phyloP scores from a whole-genome alignment of 2,797 vertebrate genomes.

The Danionella dracula region DNA sequence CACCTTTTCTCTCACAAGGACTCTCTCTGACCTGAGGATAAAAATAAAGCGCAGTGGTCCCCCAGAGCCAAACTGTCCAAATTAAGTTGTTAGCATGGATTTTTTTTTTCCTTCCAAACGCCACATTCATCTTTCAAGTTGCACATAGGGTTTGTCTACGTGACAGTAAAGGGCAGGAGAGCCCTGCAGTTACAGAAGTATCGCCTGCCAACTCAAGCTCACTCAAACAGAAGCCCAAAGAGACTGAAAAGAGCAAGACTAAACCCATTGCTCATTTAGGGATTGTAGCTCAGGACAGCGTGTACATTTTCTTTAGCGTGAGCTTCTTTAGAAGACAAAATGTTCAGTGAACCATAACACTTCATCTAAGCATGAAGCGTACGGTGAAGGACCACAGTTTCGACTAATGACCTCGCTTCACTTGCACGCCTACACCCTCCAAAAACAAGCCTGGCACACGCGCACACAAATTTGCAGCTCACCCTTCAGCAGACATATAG shows the following conservation, averaged over 20 bases:
- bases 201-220: not conserved
- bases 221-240: conserved; percentile 10
- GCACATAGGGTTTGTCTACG: not conserved
- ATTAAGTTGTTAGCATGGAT: not conserved
- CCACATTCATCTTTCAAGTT: not conserved
- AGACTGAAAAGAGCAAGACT: not conserved
- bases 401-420: conserved; percentile 27
- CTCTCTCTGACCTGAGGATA: not conserved
- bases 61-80: not conserved
- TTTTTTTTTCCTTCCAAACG: not conserved
- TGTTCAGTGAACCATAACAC: conserved; percentile 25
- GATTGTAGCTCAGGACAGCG: not conserved
- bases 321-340: conserved; percentile 28
- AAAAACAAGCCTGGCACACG: conserved; percentile 8
- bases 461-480: not conserved
- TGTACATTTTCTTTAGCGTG: conserved; percentile 12
- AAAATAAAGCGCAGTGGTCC: not conserved
- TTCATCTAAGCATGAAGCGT: conserved; percentile 29
- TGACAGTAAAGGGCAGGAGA: not conserved
- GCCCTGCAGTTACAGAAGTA: not conserved
- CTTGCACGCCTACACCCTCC: not conserved
- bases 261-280: conserved; percentile 4
- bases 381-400: conserved; percentile 31
- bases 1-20: not conserved
- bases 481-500: not conserved